Conservation (phyloP, 2,797 vertebrate genomes). For the Yasuhikotakia modesta region DNA sequence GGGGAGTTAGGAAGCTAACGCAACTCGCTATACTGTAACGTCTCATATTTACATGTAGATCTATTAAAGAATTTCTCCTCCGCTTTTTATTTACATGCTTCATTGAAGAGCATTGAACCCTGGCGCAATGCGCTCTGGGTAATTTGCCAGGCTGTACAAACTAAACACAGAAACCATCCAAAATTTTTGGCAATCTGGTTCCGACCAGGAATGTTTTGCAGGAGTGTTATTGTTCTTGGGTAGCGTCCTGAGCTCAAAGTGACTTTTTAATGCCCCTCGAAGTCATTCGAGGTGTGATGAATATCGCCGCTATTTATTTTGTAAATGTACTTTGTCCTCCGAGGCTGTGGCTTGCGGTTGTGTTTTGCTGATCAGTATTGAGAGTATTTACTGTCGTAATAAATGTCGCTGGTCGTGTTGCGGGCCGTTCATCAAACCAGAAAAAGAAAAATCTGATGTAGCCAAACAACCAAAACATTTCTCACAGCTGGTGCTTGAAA, state of each 20-base stretch:
- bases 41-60: conserved; percentile 57
- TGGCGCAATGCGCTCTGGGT: conserved; percentile 44
- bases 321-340: conserved; percentile 12
- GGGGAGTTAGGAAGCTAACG: conserved; percentile 32
- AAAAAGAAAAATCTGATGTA: background rate
- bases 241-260: conserved; percentile 18
- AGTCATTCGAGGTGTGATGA: conserved; percentile 34
- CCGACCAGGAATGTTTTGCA: conserved; percentile 46
- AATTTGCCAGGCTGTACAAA: conserved; percentile 55
- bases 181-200: conserved; percentile 54
- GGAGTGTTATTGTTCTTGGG: conserved; percentile 55
- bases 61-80: conserved; percentile 57
- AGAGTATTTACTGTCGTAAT: conserved; percentile 3
- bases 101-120: conserved; percentile 59
- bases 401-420: conserved; percentile 3
- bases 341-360: background rate
- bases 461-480: background rate
- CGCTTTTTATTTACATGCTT: conserved; percentile 59
- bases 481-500: background rate
- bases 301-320: conserved; percentile 34
- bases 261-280: conserved; percentile 44
- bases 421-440: background rate
- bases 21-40: conserved; percentile 46
- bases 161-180: conserved; percentile 57
- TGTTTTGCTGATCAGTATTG: conserved; percentile 14